Conservation (phyloP, 2,888 invertebrate genomes). For the Polydesmus complanatus region DNA sequence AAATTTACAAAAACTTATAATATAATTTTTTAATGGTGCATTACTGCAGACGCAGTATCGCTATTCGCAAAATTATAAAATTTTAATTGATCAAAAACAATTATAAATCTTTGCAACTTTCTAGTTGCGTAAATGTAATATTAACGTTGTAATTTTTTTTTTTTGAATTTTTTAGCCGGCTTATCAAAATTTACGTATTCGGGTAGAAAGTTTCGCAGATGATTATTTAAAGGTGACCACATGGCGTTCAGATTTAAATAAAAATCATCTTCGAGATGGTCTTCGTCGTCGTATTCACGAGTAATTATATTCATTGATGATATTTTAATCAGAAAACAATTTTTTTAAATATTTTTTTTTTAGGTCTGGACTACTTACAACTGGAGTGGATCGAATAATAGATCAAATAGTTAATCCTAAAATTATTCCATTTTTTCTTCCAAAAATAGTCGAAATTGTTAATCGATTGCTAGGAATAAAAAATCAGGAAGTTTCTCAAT, state of each 20-base stretch:
- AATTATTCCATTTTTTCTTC: slow-evolving; percentile 70
- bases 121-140: slow-evolving; percentile 11
- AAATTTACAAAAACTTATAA: background rate
- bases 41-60: background rate
- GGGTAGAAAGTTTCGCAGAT: slow-evolving; percentile 77
- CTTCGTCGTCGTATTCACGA: slow-evolving; percentile 75
- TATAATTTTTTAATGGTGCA: background rate
- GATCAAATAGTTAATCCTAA: slow-evolving; percentile 93
- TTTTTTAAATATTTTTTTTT: slow-evolving; percentile 23
- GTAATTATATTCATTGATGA: slow-evolving; percentile 35
- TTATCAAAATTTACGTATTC: slow-evolving; percentile 77
- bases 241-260: slow-evolving; percentile 80
- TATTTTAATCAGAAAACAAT: background rate
- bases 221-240: slow-evolving; percentile 63
- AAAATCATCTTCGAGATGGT: slow-evolving; percentile 78
- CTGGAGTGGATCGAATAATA: slow-evolving; percentile 84
- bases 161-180: slow-evolving; percentile 48
- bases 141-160: background rate
- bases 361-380: slow-evolving; percentile 75
- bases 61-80: background rate
- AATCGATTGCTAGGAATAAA: slow-evolving; percentile 52
- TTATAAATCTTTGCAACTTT: too few species aligned
- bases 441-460: slow-evolving; percentile 78
- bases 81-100: background rate
- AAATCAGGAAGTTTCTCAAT: too few species aligned